Percentiles rank a stretch among this genome's conserved stretches.
Conservation (phyloP, 2,113 vertebrate genomes). For the Poeciliopsis prolifica region DNA sequence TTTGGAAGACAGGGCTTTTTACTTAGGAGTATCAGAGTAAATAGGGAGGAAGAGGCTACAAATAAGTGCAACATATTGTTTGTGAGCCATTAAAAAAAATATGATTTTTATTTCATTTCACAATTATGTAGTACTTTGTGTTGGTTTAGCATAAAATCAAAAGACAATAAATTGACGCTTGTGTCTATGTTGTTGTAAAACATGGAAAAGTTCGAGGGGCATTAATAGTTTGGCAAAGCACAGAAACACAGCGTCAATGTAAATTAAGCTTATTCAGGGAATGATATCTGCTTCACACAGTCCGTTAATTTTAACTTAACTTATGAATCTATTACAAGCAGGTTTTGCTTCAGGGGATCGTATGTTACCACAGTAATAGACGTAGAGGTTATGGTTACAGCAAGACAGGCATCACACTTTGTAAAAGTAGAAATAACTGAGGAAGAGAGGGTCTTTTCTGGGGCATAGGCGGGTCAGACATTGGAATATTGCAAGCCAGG, state of each 20-base stretch:
- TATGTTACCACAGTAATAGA: slow-evolving; percentile 70
- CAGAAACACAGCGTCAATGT: slow-evolving; percentile 21
- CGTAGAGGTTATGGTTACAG: slow-evolving; percentile 66
- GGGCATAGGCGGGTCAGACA: slow-evolving; percentile 60
- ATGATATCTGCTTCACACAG: slow-evolving; percentile 40
- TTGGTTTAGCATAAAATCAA: too few species aligned
- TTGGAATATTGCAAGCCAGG: slow-evolving; percentile 41
- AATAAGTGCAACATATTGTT: too few species aligned
- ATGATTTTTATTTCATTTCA: too few species aligned
- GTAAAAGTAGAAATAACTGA: slow-evolving; percentile 47
- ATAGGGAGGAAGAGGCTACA: too few species aligned
- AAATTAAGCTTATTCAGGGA: slow-evolving; percentile 54
- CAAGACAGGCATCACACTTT: slow-evolving; percentile 67
- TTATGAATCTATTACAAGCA: slow-evolving; percentile 15
- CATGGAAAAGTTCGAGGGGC: too few species aligned
- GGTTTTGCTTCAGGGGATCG: slow-evolving; percentile 23
- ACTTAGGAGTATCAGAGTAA: too few species aligned
- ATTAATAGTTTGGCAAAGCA: background rate
- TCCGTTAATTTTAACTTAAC: slow-evolving; percentile 29
- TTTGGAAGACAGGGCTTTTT: too few species aligned
- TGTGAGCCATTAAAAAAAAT: too few species aligned
- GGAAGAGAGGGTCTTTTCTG: slow-evolving; percentile 22
- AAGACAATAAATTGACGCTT: too few species aligned
- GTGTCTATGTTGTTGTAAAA: too few species aligned
- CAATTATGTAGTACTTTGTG: too few species aligned